Evolutionary conservation across 1,140 invertebrate genomes (phyloP).

Genomic region (Habropoda laboriosa): DNA sequence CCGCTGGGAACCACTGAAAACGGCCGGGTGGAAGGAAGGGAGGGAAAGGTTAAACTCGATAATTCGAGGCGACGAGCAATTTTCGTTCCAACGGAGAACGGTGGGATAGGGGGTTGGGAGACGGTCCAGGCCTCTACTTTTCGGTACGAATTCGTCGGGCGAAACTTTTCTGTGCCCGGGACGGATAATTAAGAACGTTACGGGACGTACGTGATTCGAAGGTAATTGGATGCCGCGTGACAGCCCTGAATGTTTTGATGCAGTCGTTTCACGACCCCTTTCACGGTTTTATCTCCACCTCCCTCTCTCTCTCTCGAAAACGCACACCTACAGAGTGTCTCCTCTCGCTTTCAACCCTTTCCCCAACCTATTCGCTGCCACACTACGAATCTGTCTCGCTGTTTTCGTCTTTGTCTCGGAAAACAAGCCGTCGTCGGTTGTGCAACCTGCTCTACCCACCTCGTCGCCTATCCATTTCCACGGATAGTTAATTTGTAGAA

Average conservation of each 20-base stretch:
- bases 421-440: too few relatives aligned
- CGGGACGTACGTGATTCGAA: slow-evolving; percentile 50
- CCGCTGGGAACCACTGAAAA: background rate
- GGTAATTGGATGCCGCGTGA: slow-evolving; percentile 63
- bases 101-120: too few relatives aligned
- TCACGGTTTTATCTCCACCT: background rate
- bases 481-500: slow-evolving; percentile 76
- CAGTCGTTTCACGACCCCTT: background rate
- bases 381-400: background rate
- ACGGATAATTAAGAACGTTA: slow-evolving; percentile 64
- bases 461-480: slow-evolving; percentile 46
- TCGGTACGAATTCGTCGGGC: background rate
- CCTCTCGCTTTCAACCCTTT: too few relatives aligned
- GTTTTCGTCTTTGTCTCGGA: background rate
- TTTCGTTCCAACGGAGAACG: slow-evolving; percentile 3
- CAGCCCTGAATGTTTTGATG: slow-evolving; percentile 54
- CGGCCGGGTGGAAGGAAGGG: too few relatives aligned
- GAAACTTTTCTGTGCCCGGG: background rate
- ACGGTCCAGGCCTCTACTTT: background rate
- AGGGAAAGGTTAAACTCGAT: slow-evolving; percentile 44
- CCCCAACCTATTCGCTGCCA: background rate
- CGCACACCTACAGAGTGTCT: too few relatives aligned
- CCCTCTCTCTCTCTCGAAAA: too few relatives aligned
- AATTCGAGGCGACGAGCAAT: slow-evolving; percentile 45
- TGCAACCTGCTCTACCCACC: background rate